A percentile compares a stretch with the other conserved stretches of the same genome.
These are phyloP conservation scores for Sorex maritimensis DNA, from an alignment of 2,797 vertebrate genomes.

Conservation along the genomic window DNA sequence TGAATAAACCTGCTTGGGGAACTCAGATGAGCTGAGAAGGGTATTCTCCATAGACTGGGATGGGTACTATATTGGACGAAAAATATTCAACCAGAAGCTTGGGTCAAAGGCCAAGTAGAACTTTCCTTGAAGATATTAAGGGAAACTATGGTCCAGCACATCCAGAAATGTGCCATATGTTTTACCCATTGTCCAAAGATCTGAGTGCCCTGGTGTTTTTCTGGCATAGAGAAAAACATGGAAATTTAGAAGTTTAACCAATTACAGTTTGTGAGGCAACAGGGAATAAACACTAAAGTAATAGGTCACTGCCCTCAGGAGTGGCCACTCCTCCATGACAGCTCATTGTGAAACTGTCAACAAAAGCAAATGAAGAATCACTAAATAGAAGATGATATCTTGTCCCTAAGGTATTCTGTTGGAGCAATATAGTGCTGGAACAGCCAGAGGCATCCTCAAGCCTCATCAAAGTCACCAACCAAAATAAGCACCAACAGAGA, in stretches of 20 bases:
- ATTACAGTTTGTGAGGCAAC: not conserved
- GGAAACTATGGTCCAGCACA: not conserved
- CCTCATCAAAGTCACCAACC: slow-evolving; percentile 4
- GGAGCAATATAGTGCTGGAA: not conserved
- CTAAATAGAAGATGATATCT: not conserved
- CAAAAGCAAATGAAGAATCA: slow-evolving; percentile 39
- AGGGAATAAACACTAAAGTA: not conserved
- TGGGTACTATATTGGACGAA: not conserved
- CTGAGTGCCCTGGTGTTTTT: not conserved
- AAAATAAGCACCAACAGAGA: slow-evolving; percentile 1
- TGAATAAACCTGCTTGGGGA: slow-evolving; percentile 24
- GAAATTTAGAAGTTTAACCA: slow-evolving; percentile 30
- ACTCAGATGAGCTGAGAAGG: not conserved
- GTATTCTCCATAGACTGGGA: not conserved
- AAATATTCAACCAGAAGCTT: not conserved
- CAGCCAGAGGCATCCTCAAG: not conserved
- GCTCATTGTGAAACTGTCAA: slow-evolving; percentile 19
- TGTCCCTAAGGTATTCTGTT: slow-evolving; percentile 4
- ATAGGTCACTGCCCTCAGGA: slow-evolving; percentile 6
- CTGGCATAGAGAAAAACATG: not conserved
- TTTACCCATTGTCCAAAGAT: not conserved
- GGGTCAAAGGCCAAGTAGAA: not conserved
- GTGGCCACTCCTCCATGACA: slow-evolving; percentile 10
- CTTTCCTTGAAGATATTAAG: not conserved
- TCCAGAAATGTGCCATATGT: not conserved